Conservation (phyloP, 92 coral and sea anemone genomes). For the Nematostella vectensis region DNA sequence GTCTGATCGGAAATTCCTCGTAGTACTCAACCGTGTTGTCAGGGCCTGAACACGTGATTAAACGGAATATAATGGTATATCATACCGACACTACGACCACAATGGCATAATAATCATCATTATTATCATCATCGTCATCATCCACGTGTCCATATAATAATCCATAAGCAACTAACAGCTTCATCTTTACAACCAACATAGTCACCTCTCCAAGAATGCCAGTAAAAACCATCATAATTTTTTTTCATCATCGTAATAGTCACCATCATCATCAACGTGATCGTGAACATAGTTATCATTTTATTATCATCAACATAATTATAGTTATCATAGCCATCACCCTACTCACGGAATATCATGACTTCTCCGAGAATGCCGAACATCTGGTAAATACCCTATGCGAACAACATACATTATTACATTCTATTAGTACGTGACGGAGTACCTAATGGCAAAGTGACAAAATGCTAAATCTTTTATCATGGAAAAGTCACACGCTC, state of each 20-base stretch:
- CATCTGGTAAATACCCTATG: slow-evolving; percentile 92
- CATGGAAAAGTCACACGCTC: not conserved
- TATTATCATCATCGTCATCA: too few relatives aligned
- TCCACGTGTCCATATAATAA: too few relatives aligned
- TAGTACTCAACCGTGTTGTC: slow-evolving; percentile 66
- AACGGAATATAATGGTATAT: not conserved
- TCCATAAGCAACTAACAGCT: too few relatives aligned
- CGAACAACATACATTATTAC: slow-evolving; percentile 4
- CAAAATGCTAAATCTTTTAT: too few relatives aligned
- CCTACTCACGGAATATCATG: slow-evolving; percentile 73
- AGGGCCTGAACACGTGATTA: slow-evolving; percentile 45
- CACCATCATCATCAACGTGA: not conserved
- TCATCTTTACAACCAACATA: too few relatives aligned
- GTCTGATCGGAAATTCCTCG: slow-evolving; percentile 83
- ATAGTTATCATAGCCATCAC: not conserved
- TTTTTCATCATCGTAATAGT: not conserved
- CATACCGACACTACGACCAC: not conserved
- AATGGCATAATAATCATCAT: too few relatives aligned
- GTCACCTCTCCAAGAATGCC: too few relatives aligned
- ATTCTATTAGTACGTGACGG: too few relatives aligned
- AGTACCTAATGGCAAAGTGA: too few relatives aligned
- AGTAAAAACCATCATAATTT: not conserved
- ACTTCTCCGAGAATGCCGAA: slow-evolving; percentile 86
- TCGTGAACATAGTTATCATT: too few relatives aligned
- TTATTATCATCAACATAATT: not conserved